Base-by-base conservation (phyloP, 2,888 invertebrate species). In the Oscheius sp. region DNA sequence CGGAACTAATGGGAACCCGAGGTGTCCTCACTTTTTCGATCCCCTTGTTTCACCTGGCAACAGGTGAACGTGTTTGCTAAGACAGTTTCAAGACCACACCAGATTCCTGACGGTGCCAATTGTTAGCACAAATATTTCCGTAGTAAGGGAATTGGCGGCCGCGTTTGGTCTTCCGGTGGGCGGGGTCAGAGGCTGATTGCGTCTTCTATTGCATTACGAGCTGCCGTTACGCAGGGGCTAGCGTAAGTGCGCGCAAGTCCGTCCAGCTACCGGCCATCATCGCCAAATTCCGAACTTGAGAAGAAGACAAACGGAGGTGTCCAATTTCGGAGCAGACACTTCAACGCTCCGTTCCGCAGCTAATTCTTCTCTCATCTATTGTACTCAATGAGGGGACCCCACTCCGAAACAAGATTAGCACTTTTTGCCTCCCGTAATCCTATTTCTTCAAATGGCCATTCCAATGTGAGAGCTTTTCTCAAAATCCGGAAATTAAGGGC, bases 91-190 rank as follows among this genome's bases (percentile, higher is more conserved):
- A 5, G 42, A 42, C 7, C 42, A 42, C 42, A 42, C 3, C 42
- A 42, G 42, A 42, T 42, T 42, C 42, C 7, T 42, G 42, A 42
- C 60, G 60, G 42, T 60, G 65, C 21, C 55, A 53, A 55, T 68
- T 68, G 68, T 68, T 37, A 37, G 13, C 68, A 63, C 63, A 37
- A 68, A 68, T 68, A 51, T 65, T 68, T 68, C 68, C 55, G 68
- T 53, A 51, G 68, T 68, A 68, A 68, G 68, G 68, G 68, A 68
- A 68, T 68, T 68, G 68, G 68, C 55, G 68, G 68, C 68, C 55
- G 68, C 68, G 68, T 68, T 68, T 68, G 68, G 68, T 68, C 68
- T 68, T 68, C 68, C 68, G 68, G 68, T 68, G 68, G 68, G 68
- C 68, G 68, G 68, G 68, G 68, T 68, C 68, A 68, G 55, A 55